Base-by-base conservation (phyloP, 2,888 invertebrate genomes). In the Netelia fuscicornis region DNA sequence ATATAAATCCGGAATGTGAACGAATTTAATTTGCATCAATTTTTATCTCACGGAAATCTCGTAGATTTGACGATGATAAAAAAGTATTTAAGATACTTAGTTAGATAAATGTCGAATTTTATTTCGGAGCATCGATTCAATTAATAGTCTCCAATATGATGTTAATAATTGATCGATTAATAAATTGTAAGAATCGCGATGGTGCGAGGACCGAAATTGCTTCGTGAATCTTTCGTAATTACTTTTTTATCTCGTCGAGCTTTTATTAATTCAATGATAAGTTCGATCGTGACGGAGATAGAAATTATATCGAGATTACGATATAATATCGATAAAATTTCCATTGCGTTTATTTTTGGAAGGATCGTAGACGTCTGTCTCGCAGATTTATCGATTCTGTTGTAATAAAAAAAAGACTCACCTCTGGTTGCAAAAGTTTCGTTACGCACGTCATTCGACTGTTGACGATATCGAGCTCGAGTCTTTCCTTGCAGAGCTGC, bases 381-480 rank as follows among this genome's bases (percentile, higher is more conserved):
- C 17, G 23, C 8, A 58, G 58, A 30, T 30, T 30, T 30, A 30
- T 30, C 6, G 30, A 13, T 13, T 11, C 10, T 62, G 25, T 58
- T 1, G 1, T 25, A 6, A 60, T 3, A 42, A 23, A 74, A 3
- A 3, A 17, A 17, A 23, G 75, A 82, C 83, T 71, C 79, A 93
- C 92, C 90, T 90, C 90, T 13, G 91, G 89, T 75, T 89, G 89
- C 60, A 93, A 86, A 70, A 93, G 89, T 78, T 91, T 91, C 79
- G 87, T 89, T 82, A 93, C 90, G 87, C 92, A 92, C 58, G 91
- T 90, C 88, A 93, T 90, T 84, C 91, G 90, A 86, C 92, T 92
- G 79, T 91, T 91, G 84, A 92, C 89, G 84, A 93, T 90, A 82
- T 93, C 92, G 72, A 93, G 88, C 83, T 93, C 91, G 75, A 93